Base-by-base conservation (phyloP, 2,888 invertebrate species). In the Erebia epiphron region DNA sequence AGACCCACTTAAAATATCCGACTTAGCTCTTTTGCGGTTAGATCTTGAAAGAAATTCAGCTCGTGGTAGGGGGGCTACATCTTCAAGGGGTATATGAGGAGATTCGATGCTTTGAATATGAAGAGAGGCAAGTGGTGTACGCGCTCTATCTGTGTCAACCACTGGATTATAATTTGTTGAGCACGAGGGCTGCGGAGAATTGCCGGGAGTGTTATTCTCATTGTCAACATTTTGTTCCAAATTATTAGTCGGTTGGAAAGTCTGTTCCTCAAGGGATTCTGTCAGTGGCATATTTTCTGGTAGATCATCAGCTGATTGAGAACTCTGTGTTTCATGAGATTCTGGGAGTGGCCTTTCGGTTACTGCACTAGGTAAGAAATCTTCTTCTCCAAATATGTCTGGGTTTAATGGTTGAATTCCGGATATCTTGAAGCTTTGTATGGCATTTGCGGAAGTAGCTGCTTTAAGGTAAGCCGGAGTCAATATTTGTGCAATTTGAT, bases 401-500 rank as follows among this genome's bases (percentile, higher is more conserved):
- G 50, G 50, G n/a, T 50, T 50, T 5, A 14, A 50, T 5, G 50
- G 50, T 14, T n/a, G n/a, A 5, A 50, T 50, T 50, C 50, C 50
- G 13, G 50, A 16, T 54, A 18, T 54, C 18, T 18, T 54, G 18
- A 54, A 54, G 54, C 54, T 54, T 10, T 54, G 16, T 18, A 18
- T 18, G 18, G 54, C 54, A 54, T 18, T 16, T 54, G 54, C 54
- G 18, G 54, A 18, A 54, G 54, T 54, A 16, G 54, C 65, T 54
- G 54, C 65, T 56, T 41, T 56, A 13, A 54, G 10, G 56, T 18
- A 56, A 16, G 43, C 43, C 11, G 65, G 41, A 13, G 65, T 54
- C 10, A 65, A 65, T 18, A 54, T 54, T 65, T 41, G n/a, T 16
- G 16, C 35, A 4, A 65, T 65, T 41, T 65, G 65, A 18, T 16